phyloP scores from a whole-genome alignment of 2,113 vertebrate genomes.

The Delphinus delphis region DNA sequence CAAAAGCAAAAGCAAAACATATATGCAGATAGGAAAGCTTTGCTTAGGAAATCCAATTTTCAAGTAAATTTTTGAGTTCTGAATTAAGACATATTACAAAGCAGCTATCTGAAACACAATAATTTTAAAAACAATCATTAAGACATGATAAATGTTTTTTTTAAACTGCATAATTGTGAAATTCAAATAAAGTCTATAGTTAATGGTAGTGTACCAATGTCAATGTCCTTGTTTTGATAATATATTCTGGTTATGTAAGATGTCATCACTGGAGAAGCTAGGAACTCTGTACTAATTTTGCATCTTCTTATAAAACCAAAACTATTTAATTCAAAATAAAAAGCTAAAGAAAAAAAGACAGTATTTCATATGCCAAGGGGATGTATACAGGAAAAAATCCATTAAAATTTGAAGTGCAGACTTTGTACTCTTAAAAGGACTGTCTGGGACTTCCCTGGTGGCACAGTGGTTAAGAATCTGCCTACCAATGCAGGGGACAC shows the following conservation, averaged over 20 bases:
- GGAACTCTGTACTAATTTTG: conserved; percentile 24
- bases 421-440: background rate
- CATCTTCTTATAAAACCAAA: background rate
- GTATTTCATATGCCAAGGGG: background rate
- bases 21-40: background rate
- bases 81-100: background rate
- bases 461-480: too few relatives aligned
- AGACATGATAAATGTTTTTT: background rate
- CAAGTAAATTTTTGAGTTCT: background rate
- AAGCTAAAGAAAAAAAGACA: background rate
- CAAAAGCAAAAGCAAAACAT: background rate
- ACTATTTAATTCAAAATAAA: conserved; percentile 42
- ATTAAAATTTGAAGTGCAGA: background rate
- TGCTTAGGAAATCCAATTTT: background rate
- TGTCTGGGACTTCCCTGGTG: background rate
- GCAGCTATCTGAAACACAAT: background rate
- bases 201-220: background rate
- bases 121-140: background rate
- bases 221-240: conserved; percentile 36
- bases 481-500: too few relatives aligned
- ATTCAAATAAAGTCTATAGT: background rate
- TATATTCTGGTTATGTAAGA: conserved; percentile 3
- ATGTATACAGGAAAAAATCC: conserved; percentile 6
- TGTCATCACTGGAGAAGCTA: background rate
- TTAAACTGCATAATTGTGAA: background rate